Evolutionary conservation across 2,797 vertebrate genomes (phyloP).

Genomic region (Toxotes lorentzi): DNA sequence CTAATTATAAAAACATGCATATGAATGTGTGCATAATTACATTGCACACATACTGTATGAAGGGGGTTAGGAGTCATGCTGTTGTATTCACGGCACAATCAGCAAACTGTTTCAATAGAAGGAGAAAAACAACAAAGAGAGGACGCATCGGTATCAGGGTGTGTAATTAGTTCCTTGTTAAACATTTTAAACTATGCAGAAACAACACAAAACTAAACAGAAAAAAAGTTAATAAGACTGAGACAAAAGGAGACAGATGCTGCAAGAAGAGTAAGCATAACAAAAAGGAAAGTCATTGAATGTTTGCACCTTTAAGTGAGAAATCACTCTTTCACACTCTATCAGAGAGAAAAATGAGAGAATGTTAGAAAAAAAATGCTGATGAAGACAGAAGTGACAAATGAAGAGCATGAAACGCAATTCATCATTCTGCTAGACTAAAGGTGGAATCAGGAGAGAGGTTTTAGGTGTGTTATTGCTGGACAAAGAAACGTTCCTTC

Average conservation of each 20-base stretch:
- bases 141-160: constrained; percentile 16
- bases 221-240: constrained; percentile 5
- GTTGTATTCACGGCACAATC: not conserved
- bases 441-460: constrained; percentile 52
- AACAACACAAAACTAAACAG: constrained; percentile 27
- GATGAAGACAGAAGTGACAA: constrained; percentile 75
- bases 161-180: constrained; percentile 34
- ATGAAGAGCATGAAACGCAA: constrained; percentile 64
- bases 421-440: constrained; percentile 68
- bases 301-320: constrained; percentile 62
- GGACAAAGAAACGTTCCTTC: constrained; percentile 30
- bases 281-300: constrained; percentile 44
- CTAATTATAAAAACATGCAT: constrained; percentile 57
- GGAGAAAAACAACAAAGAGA: constrained; percentile 22
- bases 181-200: constrained; percentile 25
- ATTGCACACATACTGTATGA: constrained; percentile 16
- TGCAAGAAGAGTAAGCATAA: constrained; percentile 29
- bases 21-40: constrained; percentile 29
- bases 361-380: constrained; percentile 64
- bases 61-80: not conserved
- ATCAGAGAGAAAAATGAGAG: constrained; percentile 75
- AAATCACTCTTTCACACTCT: constrained; percentile 71
- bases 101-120: not conserved
- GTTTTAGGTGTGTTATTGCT: constrained; percentile 22
- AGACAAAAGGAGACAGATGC: constrained; percentile 45